phyloP scores from a whole-genome alignment of 2,888 invertebrate genomes.

The Anagyrus pseudococci region DNA sequence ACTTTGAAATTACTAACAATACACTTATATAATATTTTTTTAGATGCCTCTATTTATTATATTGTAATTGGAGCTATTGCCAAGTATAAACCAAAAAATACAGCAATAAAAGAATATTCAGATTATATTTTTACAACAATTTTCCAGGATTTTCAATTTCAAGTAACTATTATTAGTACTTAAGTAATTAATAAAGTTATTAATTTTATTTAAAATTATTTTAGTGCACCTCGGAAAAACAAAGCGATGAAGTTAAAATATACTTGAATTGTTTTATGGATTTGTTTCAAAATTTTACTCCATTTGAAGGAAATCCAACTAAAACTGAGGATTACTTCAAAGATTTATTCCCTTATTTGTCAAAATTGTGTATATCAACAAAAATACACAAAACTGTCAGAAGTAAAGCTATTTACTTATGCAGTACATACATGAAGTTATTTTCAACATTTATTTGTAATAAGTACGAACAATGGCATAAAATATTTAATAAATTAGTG shows the following conservation, averaged over 20 bases:
- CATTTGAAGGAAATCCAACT: conserved; percentile 31
- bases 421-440: conserved; percentile 15
- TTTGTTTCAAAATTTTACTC: conserved; percentile 44
- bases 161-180: conserved; percentile 36
- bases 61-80: conserved; percentile 43
- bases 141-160: conserved; percentile 39
- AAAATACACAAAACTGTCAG: conserved; percentile 17
- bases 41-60: conserved; percentile 44
- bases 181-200: neutral
- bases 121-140: conserved; percentile 35
- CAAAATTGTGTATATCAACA: conserved; percentile 8
- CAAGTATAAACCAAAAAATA: conserved; percentile 38
- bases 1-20: neutral
- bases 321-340: conserved; percentile 15
- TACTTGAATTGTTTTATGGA: conserved; percentile 47
- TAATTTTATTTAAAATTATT: neutral
- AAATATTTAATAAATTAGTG: conserved; percentile 37
- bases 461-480: conserved; percentile 50
- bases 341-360: conserved; percentile 14
- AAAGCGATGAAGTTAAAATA: conserved; percentile 41
- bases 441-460: conserved; percentile 42
- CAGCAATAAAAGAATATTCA: conserved; percentile 8
- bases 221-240: conserved; percentile 7
- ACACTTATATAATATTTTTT: conserved; percentile 9
- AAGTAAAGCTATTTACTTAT: conserved; percentile 17